These are phyloP conservation scores for Irena cyanogastra DNA, from an alignment of 2,113 vertebrate genomes.

Conservation along the genomic window DNA sequence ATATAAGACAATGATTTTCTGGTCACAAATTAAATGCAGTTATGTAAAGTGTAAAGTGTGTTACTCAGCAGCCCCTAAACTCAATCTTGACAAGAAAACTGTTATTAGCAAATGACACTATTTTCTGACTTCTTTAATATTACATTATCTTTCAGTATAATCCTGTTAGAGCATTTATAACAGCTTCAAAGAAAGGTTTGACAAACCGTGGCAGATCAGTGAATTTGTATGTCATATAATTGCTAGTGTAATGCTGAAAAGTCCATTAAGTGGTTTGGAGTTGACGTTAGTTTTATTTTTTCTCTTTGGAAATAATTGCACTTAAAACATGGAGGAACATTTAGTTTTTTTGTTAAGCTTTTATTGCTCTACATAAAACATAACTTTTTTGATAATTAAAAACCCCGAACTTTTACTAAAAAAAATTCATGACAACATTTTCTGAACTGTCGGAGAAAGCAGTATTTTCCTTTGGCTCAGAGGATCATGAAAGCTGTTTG, in stretches of 20 bases:
- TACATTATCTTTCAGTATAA: background rate
- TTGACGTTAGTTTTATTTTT: background rate
- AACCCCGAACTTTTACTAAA: background rate
- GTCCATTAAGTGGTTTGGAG: background rate
- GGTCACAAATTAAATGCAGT: background rate
- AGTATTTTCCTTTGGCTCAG: background rate
- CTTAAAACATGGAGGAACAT: background rate
- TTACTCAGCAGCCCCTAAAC: background rate
- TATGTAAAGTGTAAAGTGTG: background rate
- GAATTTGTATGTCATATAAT: background rate
- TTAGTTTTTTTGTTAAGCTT: background rate
- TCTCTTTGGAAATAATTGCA: background rate
- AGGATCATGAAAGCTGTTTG: background rate
- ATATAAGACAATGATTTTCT: background rate
- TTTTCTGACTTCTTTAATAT: background rate
- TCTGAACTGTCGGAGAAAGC: background rate
- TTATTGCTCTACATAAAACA: background rate
- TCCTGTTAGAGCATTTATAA: background rate
- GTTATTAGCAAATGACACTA: background rate
- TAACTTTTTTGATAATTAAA: background rate
- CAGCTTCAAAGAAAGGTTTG: background rate
- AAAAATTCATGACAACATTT: background rate
- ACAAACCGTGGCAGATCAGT: background rate
- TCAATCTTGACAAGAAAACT: background rate
- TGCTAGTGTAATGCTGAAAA: background rate